Evolutionary conservation across 2,113 vertebrate genomes (phyloP), one percentile per base, ranked within the genome.

Genomic region (Dromiciops gliroides): DNA sequence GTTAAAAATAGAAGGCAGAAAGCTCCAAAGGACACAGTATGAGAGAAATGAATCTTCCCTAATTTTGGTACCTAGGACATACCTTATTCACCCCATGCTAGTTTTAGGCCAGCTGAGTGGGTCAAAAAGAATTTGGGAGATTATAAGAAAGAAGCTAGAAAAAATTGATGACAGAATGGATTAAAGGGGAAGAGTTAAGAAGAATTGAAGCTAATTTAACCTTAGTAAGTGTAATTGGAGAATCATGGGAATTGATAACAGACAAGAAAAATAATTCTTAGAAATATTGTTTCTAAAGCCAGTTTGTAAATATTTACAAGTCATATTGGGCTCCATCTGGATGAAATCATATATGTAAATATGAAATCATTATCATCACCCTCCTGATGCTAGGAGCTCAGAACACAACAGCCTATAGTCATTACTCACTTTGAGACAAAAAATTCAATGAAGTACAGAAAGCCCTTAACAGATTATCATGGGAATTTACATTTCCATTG

Each of bases 391-490:
- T 92, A 28, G 90, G 44, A 49, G 19, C 37, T 19, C 31, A n/a
- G 24, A 92, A 67, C 3, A 50, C 91, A 28, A 92, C 24, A 90
- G 60, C 0, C 1, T 83, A 91, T 94, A 90, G 53, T 9, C 91
- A 2, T 88, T 94, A 48, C 56, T 96, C 44, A 95, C 89, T 96
- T 94, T 95, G n/a, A 90, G 48, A 52, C 19, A 25, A 56, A 91
- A 91, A 5, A 51, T 52, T 90, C 11, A 90, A 11, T 92, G 4
- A 90, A 60, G 88, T 50, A 50, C 23, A 92, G n/a, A 93, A 93
- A 89, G 19, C 8, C 37, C 51, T 93, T 92, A 14, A 93, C 14
- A 31, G 28, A 8, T 60, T 16, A 8, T 60, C 28, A 60, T 60
- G 37, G 56, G 28, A 60, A 60, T 60, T 60, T 60, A 60, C 28